phyloP scores from a whole-genome alignment of 2,888 invertebrate species.

The Osmoderma eremita region DNA sequence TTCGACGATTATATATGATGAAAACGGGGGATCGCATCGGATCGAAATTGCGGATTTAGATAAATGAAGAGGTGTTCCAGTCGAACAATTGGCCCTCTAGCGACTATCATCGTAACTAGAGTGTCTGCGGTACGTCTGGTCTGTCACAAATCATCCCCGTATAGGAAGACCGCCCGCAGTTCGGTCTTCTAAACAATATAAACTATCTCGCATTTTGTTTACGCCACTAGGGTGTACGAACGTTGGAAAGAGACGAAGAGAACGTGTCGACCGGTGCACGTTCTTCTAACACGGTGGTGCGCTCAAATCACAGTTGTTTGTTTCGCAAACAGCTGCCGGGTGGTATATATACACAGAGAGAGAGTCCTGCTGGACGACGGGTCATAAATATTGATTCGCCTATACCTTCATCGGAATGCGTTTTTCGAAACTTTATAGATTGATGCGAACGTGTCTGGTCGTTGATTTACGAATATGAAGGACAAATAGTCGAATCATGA shows the following conservation, averaged over 20 bases:
- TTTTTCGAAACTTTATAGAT: conserved; percentile 38
- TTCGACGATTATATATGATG: conserved; percentile 46
- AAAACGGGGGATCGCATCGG: conserved; percentile 50
- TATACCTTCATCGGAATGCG: conserved; percentile 40
- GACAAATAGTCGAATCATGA: conserved; percentile 27
- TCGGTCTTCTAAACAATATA: conserved; percentile 52
- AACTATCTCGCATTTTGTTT: conserved; percentile 46
- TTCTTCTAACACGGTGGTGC: conserved; percentile 36
- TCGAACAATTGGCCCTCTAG: conserved; percentile 46
- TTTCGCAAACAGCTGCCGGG: conserved; percentile 52
- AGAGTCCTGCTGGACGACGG: conserved; percentile 40
- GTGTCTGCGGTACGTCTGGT: conserved; percentile 42
- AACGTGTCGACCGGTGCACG: conserved; percentile 22
- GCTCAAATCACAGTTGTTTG: conserved; percentile 50
- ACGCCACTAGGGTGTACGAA: not conserved
- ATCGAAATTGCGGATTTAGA: conserved; percentile 58
- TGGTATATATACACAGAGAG: conserved; percentile 36
- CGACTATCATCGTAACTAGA: conserved; percentile 37
- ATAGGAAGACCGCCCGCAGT: conserved; percentile 54
- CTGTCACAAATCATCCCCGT: conserved; percentile 51
- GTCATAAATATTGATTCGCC: conserved; percentile 52
- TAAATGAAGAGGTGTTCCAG: conserved; percentile 61
- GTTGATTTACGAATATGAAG: conserved; percentile 32
- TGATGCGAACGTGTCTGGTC: conserved; percentile 29
- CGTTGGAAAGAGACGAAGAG: conserved; percentile 13